Base-by-base conservation (phyloP, 1,140 invertebrate species). In the Zaprionus lachaisei region DNA sequence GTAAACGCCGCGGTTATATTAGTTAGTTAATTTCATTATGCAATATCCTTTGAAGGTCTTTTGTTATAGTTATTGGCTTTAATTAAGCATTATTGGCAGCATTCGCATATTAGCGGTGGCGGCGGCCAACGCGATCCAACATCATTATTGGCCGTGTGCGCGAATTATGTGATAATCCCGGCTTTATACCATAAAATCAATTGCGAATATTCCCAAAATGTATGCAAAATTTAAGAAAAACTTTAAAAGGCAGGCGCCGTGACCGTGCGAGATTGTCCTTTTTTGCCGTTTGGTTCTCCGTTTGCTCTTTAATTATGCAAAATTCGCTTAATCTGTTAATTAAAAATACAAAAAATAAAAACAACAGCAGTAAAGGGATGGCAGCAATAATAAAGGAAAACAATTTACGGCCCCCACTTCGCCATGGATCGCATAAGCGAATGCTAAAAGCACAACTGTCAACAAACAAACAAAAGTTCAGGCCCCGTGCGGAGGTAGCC, bases 11-110 rank as follows among this genome's bases (percentile, higher is more conserved):
- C 54, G 78, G 81, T 83, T 64, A 81, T 79, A 90, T 89, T 90
- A 75, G 72, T 90, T 84, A 89, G 85, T 89, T 90, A 84, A 89
- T 89, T 89, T 89, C 75, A 89, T 89, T 89, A 90, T 75, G 71
- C 69, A 79, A 90, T 65, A 64, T 64, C 76, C 26, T 68, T 68
- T 71, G 62, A 56, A 58, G 61, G 44, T 60, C 44, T 83, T 83
- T 64, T 72, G 69, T 68, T 68, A 64, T 81, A 74, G 69, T 81
- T 89, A 84, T 90, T 89, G 84, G 84, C 85, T 81, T 84, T 89
- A 89, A 89, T 89, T 89, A 90, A 77, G 75, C 73, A 89, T 89
- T 90, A 90, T 83, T 80, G 79, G 75, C 85, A 77, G 68, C 85
- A 73, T 84, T 84, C 72, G 56, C 72, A 76, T 90, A 89, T 90